These are phyloP conservation scores for Drosophila orena DNA, from an alignment of 1,140 invertebrate genomes.

Conservation along the genomic window DNA sequence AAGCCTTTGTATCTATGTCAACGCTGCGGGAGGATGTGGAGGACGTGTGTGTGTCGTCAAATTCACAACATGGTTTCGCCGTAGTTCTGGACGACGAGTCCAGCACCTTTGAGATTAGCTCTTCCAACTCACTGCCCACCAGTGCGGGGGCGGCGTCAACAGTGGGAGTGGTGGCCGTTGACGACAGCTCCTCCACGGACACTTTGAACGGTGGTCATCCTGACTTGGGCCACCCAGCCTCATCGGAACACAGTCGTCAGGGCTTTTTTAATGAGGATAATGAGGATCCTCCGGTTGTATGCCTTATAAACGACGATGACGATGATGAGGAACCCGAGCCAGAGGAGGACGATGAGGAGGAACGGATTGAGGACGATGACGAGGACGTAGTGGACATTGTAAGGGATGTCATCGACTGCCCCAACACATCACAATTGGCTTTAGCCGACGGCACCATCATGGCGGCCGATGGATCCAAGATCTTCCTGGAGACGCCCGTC, in stretches of 20 bases:
- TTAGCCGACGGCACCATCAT: conserved; percentile 64
- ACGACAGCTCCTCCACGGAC: conserved; percentile 77
- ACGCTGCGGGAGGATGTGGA: conserved; percentile 74
- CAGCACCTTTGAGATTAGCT: conserved; percentile 80
- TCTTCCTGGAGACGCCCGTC: conserved; percentile 80
- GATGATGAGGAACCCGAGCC: conserved; percentile 44
- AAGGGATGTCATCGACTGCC: conserved; percentile 39
- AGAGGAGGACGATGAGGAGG: conserved; percentile 58
- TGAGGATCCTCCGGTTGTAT: conserved; percentile 67
- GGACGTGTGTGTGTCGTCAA: conserved; percentile 69
- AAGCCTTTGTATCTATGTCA: conserved; percentile 71
- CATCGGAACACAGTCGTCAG: conserved; percentile 57
- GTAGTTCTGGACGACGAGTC: conserved; percentile 82
- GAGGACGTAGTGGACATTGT: conserved; percentile 33
- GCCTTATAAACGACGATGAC: conserved; percentile 61
- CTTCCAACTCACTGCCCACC: conserved; percentile 76
- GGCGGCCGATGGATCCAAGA: conserved; percentile 72
- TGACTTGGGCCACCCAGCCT: conserved; percentile 1
- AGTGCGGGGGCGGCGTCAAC: conserved; percentile 50
- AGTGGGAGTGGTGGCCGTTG: conserved; percentile 65
- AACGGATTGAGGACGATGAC: conserved; percentile 48
- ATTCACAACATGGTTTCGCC: conserved; percentile 78
- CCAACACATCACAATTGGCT: conserved; percentile 67
- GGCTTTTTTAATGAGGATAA: conserved; percentile 70
- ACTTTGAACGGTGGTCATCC: conserved; percentile 59